Percentiles rank a stretch among this genome's conserved stretches.
Evolutionary conservation across 2,888 invertebrate genomes (phyloP).

Genomic region (Allacma fusca): DNA sequence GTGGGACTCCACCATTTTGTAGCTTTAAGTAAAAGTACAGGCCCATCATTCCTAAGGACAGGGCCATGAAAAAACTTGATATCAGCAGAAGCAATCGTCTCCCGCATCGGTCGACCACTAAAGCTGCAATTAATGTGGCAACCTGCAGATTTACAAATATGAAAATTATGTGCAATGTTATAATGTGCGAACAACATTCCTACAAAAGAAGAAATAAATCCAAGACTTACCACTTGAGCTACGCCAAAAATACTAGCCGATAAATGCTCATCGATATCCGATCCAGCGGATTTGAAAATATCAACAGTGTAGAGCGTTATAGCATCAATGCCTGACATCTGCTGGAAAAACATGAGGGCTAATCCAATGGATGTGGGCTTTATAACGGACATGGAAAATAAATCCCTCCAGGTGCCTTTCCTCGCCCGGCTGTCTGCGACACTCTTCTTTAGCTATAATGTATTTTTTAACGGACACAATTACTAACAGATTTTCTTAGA

Average conservation of each 20-base stretch:
- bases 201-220: too few relatives aligned
- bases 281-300: slow-evolving; percentile 55
- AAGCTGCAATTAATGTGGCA: slow-evolving; percentile 49
- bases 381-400: slow-evolving; percentile 13
- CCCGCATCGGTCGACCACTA: slow-evolving; percentile 53
- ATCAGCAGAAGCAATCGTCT: slow-evolving; percentile 52
- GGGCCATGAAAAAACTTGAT: slow-evolving; percentile 52
- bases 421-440: slow-evolving; percentile 53
- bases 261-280: slow-evolving; percentile 50
- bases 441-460: not conserved
- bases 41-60: slow-evolving; percentile 48
- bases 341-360: slow-evolving; percentile 52
- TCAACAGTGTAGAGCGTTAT: slow-evolving; percentile 53
- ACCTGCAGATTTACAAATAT: too few relatives aligned
- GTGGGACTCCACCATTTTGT: not conserved
- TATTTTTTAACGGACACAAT: not conserved
- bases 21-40: slow-evolving; percentile 39
- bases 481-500: too few relatives aligned
- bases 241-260: slow-evolving; percentile 54
- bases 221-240: slow-evolving; percentile 49
- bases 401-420: slow-evolving; percentile 46
- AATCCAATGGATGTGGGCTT: slow-evolving; percentile 49
- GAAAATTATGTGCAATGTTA: too few relatives aligned
- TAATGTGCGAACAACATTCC: too few relatives aligned
- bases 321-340: slow-evolving; percentile 53